These are phyloP conservation scores for Monopis laevigella DNA, from an alignment of 2,888 invertebrate species.

Conservation along the genomic window DNA sequence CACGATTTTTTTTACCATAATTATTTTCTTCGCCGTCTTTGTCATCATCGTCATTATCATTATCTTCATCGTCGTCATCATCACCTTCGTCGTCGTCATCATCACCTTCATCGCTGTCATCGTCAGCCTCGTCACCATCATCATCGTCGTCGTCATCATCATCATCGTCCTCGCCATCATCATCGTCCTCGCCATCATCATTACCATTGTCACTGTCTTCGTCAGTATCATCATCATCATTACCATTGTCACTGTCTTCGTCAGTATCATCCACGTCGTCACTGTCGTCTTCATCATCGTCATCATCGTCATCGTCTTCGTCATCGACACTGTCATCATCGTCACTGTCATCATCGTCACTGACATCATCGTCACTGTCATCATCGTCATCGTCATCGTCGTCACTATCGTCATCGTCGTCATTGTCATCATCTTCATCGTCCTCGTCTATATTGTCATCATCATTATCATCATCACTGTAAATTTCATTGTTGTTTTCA, in stretches of 20 bases:
- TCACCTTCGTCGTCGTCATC: slow-evolving; percentile 36
- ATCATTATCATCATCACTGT: slow-evolving; percentile 31
- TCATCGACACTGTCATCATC: slow-evolving; percentile 46
- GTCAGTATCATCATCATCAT: slow-evolving; percentile 53
- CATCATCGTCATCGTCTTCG: slow-evolving; percentile 51
- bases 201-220: slow-evolving; percentile 35
- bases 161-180: slow-evolving; percentile 56
- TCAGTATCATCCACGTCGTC: slow-evolving; percentile 47
- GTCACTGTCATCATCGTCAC: slow-evolving; percentile 48
- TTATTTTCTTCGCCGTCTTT: slow-evolving; percentile 43
- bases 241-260: slow-evolving; percentile 32
- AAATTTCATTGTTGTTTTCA: slow-evolving; percentile 30
- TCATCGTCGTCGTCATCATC: slow-evolving; percentile 45
- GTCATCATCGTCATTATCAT: slow-evolving; percentile 31
- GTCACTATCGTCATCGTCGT: slow-evolving; percentile 38
- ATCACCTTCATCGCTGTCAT: slow-evolving; percentile 35
- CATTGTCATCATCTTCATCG: slow-evolving; percentile 27
- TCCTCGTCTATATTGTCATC: slow-evolving; percentile 45
- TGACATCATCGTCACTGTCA: slow-evolving; percentile 41
- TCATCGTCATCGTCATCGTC: slow-evolving; percentile 26
- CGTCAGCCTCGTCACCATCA: slow-evolving; percentile 42
- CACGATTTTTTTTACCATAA: slow-evolving; percentile 40
- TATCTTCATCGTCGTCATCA: slow-evolving; percentile 43
- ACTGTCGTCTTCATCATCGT: slow-evolving; percentile 32
- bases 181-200: slow-evolving; percentile 39